Conservation (phyloP, 2,797 vertebrate genomes). For the Enteromius mattozi region DNA sequence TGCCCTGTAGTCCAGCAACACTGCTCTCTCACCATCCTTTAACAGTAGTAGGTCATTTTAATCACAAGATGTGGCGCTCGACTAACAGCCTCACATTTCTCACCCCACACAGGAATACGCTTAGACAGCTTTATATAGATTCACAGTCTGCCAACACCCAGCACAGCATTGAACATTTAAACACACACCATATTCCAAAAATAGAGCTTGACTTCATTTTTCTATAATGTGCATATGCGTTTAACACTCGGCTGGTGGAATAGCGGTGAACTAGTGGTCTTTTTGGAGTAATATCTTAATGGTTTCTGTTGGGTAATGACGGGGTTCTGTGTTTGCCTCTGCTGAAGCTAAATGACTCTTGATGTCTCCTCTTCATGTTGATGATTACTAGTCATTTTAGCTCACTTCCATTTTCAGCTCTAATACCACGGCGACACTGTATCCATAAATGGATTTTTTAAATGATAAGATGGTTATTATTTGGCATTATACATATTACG, state of each 20-base stretch:
- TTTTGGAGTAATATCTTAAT: slow-evolving; percentile 17
- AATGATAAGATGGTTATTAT: not conserved
- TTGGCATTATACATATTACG: not conserved
- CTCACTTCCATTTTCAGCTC: slow-evolving; percentile 29
- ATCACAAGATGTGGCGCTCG: slow-evolving; percentile 38
- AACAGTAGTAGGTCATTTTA: slow-evolving; percentile 43
- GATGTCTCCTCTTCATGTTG: slow-evolving; percentile 10
- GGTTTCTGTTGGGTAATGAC: not conserved
- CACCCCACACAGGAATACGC: slow-evolving; percentile 18
- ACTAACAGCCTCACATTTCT: slow-evolving; percentile 26
- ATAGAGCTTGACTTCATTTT: not conserved
- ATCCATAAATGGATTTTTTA: not conserved
- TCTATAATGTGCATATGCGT: not conserved
- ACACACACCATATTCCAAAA: not conserved
- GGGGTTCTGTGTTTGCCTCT: not conserved
- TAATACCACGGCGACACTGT: not conserved
- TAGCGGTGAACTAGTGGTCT: not conserved
- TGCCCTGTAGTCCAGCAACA: slow-evolving; percentile 27
- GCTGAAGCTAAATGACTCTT: slow-evolving; percentile 8
- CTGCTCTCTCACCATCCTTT: slow-evolving; percentile 33
- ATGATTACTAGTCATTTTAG: slow-evolving; percentile 19
- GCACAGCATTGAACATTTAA: not conserved
- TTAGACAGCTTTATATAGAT: slow-evolving; percentile 9
- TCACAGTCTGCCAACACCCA: slow-evolving; percentile 3
- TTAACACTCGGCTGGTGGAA: not conserved